phyloP scores from a whole-genome alignment of 2,113 vertebrate genomes.

The Eulemur rufifrons region DNA sequence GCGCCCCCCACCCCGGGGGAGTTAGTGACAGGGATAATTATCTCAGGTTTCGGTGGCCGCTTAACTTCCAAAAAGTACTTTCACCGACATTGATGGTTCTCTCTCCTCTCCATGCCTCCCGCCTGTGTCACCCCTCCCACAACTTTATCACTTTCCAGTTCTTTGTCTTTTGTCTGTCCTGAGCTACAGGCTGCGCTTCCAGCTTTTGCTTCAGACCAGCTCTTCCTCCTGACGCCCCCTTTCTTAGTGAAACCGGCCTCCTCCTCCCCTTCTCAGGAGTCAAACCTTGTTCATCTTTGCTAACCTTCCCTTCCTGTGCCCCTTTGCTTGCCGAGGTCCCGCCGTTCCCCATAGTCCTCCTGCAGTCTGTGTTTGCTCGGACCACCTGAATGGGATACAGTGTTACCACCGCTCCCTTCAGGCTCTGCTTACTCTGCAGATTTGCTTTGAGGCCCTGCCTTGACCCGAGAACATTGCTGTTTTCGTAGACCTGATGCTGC shows the following conservation, averaged over 20 bases:
- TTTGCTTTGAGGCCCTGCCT: background rate
- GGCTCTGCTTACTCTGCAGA: background rate
- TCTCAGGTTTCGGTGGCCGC: background rate
- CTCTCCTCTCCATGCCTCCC: background rate
- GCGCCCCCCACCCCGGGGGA: background rate
- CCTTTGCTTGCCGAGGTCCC: background rate
- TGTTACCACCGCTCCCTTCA: background rate
- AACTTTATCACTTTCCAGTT: background rate
- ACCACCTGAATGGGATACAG: background rate
- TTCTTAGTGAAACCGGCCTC: background rate
- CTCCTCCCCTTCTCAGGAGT: background rate
- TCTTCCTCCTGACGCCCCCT: background rate
- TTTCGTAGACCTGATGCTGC: background rate
- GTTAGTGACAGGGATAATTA: background rate
- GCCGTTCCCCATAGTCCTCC: background rate
- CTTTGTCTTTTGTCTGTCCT: slow-evolving; percentile 42
- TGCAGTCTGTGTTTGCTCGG: background rate
- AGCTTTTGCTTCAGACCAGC: background rate
- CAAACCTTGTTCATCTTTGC: background rate
- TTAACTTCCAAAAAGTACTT: background rate
- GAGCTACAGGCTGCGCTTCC: background rate
- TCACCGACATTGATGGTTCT: background rate
- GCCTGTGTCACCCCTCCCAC: background rate
- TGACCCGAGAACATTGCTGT: background rate
- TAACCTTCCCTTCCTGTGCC: background rate